Conservation (phyloP, 2,113 vertebrate genomes). For the Phrynosoma blainvillii region DNA sequence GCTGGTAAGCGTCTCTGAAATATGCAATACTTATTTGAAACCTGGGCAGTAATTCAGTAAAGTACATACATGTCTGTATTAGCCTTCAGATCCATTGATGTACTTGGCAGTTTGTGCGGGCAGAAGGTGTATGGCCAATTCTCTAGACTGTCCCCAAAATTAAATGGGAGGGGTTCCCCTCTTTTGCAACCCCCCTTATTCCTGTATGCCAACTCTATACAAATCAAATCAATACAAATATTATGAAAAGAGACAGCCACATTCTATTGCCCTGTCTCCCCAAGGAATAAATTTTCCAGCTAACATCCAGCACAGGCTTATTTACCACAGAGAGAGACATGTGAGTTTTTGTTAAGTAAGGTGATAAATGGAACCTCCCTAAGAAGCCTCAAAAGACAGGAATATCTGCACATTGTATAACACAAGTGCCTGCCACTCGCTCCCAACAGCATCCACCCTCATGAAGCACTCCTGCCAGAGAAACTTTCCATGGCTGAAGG, state of each 20-base stretch:
- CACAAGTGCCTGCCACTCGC: background rate
- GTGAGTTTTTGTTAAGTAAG: constrained; percentile 7
- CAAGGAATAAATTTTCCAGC: constrained; percentile 22
- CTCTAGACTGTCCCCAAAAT: background rate
- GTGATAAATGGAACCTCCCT: constrained; percentile 17
- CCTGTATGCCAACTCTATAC: constrained; percentile 2
- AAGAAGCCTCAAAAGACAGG: constrained; percentile 7
- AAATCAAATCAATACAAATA: constrained; percentile 11
- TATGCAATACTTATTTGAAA: background rate
- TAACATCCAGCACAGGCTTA: constrained; percentile 17
- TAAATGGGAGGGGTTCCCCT: no score
- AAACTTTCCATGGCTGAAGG: background rate
- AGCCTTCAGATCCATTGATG: background rate
- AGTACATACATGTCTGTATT: background rate
- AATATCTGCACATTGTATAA: background rate
- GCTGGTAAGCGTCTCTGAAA: background rate
- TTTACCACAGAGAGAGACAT: constrained; percentile 14
- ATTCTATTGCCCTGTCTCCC: background rate
- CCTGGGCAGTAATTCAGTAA: background rate
- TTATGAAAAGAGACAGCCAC: constrained; percentile 24
- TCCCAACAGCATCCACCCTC: background rate
- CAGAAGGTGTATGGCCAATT: background rate
- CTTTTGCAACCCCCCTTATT: no score
- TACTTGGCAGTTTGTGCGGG: background rate
- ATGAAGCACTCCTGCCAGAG: background rate